phyloP scores from a whole-genome alignment of 2,888 invertebrate species.

The Tipula lateralis region DNA sequence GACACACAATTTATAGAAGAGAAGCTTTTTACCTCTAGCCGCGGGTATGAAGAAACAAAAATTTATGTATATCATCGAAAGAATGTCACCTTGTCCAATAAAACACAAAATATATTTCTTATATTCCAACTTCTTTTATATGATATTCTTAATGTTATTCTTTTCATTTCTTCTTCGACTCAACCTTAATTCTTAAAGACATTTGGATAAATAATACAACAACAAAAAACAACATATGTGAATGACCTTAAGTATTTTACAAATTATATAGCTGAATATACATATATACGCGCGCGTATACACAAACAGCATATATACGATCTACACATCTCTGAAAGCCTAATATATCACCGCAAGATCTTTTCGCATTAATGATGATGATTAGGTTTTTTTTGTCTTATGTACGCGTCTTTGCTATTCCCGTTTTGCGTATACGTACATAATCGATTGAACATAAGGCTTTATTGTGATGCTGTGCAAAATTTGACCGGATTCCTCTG shows the following conservation, averaged over 20 bases:
- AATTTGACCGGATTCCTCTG: background rate
- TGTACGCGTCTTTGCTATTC: background rate
- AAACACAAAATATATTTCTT: conserved; percentile 19
- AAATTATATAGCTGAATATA: background rate
- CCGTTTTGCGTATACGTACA: background rate
- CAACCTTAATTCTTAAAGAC: conserved; percentile 24
- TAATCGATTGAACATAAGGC: background rate
- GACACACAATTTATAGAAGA: background rate
- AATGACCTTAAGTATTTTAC: conserved; percentile 19
- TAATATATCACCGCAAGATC: background rate
- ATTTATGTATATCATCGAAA: conserved; percentile 13
- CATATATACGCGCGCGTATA: background rate
- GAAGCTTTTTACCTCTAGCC: background rate
- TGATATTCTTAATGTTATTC: conserved; percentile 9
- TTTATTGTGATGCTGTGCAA: background rate
- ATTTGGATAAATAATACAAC: background rate
- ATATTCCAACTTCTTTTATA: conserved; percentile 24
- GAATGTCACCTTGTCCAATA: conserved; percentile 24
- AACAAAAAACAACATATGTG: background rate
- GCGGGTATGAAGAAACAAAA: background rate
- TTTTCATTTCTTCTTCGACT: background rate
- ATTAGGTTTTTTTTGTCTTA: background rate
- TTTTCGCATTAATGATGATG: background rate
- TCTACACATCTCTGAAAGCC: background rate
- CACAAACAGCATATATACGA: too few relatives aligned